Evolutionary conservation across 2,113 vertebrate genomes (phyloP).

Genomic region (Pristiophorus japonicus): DNA sequence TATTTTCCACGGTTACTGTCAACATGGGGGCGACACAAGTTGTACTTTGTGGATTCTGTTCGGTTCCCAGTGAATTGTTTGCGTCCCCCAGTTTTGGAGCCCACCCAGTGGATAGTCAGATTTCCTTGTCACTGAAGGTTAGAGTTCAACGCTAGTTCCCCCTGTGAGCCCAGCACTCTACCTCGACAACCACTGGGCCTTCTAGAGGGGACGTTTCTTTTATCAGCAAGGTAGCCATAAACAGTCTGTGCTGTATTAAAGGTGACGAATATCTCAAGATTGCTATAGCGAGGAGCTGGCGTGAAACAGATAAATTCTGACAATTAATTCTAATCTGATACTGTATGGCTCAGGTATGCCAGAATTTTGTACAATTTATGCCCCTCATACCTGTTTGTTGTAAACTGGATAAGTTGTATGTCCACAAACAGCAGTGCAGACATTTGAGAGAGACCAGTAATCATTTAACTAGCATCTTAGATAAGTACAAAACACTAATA

Average conservation of each 20-base stretch:
- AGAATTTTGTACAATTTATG: neutral
- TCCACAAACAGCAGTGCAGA: neutral
- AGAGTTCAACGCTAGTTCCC: neutral
- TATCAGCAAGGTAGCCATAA: slow-evolving; percentile 3
- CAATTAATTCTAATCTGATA: neutral
- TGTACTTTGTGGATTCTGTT: neutral
- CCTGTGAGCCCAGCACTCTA: neutral
- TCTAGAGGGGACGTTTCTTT: neutral
- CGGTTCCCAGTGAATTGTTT: neutral
- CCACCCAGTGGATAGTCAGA: neutral
- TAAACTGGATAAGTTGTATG: neutral
- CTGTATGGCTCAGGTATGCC: neutral
- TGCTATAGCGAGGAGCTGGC: neutral
- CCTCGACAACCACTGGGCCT: neutral
- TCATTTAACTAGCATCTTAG: neutral
- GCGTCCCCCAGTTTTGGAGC: neutral
- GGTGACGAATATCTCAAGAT: neutral
- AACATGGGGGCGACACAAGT: neutral
- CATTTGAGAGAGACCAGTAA: neutral
- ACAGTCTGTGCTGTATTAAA: neutral
- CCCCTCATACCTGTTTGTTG: neutral
- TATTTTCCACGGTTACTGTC: neutral
- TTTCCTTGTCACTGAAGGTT: neutral
- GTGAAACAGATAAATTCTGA: neutral
- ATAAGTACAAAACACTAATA: neutral